Conservation (phyloP, 1,140 invertebrate genomes). For the Elymnias hypermnestra region DNA sequence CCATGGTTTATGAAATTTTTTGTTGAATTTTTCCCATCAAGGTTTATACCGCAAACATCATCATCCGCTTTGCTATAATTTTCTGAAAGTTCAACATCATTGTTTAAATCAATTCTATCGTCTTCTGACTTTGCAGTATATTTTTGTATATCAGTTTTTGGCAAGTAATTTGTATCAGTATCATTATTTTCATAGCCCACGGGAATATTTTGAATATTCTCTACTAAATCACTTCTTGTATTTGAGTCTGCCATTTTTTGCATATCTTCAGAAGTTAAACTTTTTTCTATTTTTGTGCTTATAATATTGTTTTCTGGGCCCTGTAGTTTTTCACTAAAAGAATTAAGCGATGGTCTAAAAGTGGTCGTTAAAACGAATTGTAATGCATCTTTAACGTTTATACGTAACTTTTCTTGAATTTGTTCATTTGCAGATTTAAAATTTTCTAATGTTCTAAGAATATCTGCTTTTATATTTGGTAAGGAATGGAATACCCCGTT, state of each 20-base stretch:
- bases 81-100: no score
- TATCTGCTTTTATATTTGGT: constrained; percentile 7
- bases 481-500: constrained; percentile 2
- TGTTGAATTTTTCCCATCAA: no score
- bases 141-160: no score
- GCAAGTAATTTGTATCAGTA: no score
- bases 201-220: background rate
- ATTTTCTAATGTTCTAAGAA: constrained; percentile 13
- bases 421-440: constrained; percentile 13
- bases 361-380: background rate
- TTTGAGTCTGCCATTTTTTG: constrained; percentile 45
- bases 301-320: background rate
- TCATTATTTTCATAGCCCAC: background rate
- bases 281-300: background rate
- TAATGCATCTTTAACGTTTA: constrained; percentile 7
- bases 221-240: background rate
- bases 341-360: no score
- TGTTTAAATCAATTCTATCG: background rate
- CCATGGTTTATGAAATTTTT: no score
- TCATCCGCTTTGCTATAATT: no score
- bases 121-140: background rate
- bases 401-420: constrained; percentile 12
- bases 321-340: background rate
- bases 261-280: constrained; percentile 32
- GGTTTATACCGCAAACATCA: no score